Evolutionary conservation across 1,140 invertebrate genomes (phyloP), one percentile per base, ranked within the genome.

Genomic region (Aradophagus sp.): DNA sequence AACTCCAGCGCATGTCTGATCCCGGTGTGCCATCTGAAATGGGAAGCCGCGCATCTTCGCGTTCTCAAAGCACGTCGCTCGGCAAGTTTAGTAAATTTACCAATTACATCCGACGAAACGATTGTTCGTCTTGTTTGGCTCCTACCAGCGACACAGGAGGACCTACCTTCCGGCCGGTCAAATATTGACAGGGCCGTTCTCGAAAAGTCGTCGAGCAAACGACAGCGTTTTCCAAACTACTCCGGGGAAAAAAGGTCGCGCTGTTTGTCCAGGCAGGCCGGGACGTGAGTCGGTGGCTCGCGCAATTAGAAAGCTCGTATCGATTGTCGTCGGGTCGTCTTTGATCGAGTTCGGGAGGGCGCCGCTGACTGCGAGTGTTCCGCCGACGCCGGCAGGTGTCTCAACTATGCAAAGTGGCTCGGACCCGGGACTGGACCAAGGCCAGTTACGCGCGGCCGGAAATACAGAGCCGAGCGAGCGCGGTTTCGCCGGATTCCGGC

Each of bases 351-450:
- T 27, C 34, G 47, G 35, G 19, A 62, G 45, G 56, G 38, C 31
- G 48, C 17, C 42, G 41, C 39, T 39, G 15, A 16, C 15, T 23
- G 7, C 32, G 73, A 75, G 76, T 72, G 74, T 77, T 76, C 75
- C 74, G 70, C 76, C 73, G 82, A 82, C 80, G 80, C 79, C 75
- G 75, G 75, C 70, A 84, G 80, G 80, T 83, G 81, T 83, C 79
- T 69, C 38, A 83, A 81, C 80, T 81, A 83, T 80, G 77, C 78
- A 80, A 79, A 80, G 79, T 47, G 27, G 44, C 4, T 16, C 15
- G 17, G 12, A 11, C 32, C 23, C 15, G 52, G 48, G 39, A 17
- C 39, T 17, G 65, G 47, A 61, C 65, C 39, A 55, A 39, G 55
- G 50, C 31, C 26, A 62, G 38, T 56, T 27, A 23, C 48, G 12